Conservation (phyloP, 1,140 invertebrate genomes). For the Tyrophagus putrescentiae region DNA sequence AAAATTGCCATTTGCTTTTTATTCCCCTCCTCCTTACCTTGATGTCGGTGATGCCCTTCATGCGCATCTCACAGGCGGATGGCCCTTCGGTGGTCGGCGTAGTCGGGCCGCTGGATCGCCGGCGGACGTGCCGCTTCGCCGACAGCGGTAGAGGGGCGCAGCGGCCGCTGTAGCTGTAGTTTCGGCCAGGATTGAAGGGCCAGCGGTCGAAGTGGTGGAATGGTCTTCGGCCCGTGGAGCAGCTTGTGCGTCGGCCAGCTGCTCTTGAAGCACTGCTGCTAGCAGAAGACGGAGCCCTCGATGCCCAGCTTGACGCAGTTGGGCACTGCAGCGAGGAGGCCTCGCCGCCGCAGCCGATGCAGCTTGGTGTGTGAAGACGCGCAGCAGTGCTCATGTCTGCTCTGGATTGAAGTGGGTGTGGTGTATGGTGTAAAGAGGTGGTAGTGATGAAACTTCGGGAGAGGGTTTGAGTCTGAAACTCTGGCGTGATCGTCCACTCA, state of each 20-base stretch:
- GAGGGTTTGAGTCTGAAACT: too few relatives aligned
- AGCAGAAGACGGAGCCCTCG: constrained; percentile 82
- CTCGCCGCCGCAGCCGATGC: constrained; percentile 5
- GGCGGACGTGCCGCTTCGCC: constrained; percentile 59
- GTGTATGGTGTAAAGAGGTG: too few relatives aligned
- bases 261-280: constrained; percentile 82
- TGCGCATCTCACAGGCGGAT: constrained; percentile 61
- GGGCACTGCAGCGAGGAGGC: constrained; percentile 59
- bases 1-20: too few relatives aligned
- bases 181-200: constrained; percentile 85
- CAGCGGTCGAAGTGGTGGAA: too few relatives aligned
- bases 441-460: too few relatives aligned
- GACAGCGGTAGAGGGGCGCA: constrained; percentile 56
- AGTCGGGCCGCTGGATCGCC: constrained; percentile 76
- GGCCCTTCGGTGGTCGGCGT: constrained; percentile 69
- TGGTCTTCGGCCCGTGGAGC: constrained; percentile 60
- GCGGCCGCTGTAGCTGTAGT: constrained; percentile 64
- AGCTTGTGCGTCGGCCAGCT: constrained; percentile 81
- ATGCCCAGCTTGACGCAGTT: constrained; percentile 84
- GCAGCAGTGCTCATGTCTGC: too few relatives aligned
- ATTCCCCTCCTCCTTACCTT: too few relatives aligned
- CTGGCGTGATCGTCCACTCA: too few relatives aligned
- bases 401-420: too few relatives aligned
- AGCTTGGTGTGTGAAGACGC: too few relatives aligned
- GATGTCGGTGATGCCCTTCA: constrained; percentile 62